Evolutionary conservation across 2,797 vertebrate genomes (phyloP).

Genomic region (Helarctos malayanus): DNA sequence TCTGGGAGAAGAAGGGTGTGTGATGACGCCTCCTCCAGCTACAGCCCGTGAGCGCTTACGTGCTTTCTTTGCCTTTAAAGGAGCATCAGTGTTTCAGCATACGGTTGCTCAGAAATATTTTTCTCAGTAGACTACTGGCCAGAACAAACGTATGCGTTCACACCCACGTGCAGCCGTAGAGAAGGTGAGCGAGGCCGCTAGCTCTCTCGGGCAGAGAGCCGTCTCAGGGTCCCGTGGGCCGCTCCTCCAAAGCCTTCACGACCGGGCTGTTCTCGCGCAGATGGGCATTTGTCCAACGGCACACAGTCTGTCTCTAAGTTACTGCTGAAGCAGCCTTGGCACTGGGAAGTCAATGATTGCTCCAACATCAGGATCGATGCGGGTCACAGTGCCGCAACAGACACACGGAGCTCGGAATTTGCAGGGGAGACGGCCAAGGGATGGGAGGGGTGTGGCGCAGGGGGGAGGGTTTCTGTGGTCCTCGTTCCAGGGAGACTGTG

Average conservation of each 20-base stretch:
- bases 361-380: neutral
- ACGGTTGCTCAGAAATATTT: neutral
- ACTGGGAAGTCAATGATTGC: neutral
- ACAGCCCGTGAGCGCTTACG: fast-evolving
- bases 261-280: neutral
- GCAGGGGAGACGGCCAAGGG: neutral
- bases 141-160: neutral
- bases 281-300: neutral
- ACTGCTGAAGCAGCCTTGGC: neutral
- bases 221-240: neutral
- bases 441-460: neutral
- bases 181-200: too few relatives aligned
- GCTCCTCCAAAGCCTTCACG: neutral
- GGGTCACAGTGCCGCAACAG: neutral
- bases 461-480: too few relatives aligned
- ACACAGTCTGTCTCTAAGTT: neutral
- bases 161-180: neutral
- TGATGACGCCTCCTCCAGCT: neutral
- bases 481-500: neutral
- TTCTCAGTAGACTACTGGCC: neutral
- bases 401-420: fast-evolving
- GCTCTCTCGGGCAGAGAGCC: neutral
- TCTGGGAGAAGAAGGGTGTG: too few relatives aligned
- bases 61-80: neutral
- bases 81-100: neutral